Evolutionary conservation across 2,888 invertebrate genomes (phyloP), one percentile per base, ranked within the genome.

Genomic region (Bedellia somnulentella): DNA sequence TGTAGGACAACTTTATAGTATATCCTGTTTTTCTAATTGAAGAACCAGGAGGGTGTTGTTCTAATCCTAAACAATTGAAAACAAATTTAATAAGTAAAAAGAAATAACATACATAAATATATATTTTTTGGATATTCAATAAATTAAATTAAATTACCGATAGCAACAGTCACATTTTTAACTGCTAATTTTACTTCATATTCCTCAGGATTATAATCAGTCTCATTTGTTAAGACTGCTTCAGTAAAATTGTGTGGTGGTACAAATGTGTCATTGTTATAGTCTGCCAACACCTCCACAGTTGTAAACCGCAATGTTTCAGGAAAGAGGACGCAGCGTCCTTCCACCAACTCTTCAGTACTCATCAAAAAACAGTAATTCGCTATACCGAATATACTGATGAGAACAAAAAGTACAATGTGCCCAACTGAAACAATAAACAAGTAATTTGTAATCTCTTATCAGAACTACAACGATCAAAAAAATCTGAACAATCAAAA

Each of bases 371-470:
- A 61, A n/a, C 61, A 47, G 38, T 62, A 73, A 41, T 73, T 73
- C 29, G 57, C 38, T 15, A 70, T 45, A 15, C 73, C 70, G 33
- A 58, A 67, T 32, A 61, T 37, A 27, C 57, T 68, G 2, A 68
- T 67, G 3, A 54, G 39, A 2, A 52, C 39, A 43, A 49, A 75
- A 2, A 73, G 36, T 31, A 61, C 44, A 30, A 70, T 41, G 40
- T 75, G 73, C 48, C 66, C 73, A 47, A 46, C 73, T 75, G 59
- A 18, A 63, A 64, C 15, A 27, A 38, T n/a, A n/a, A n/a, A n/a
- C n/a, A n/a, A n/a, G n/a, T n/a, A n/a, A n/a, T n/a, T n/a, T n/a
- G n/a, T n/a, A n/a, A n/a, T n/a, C n/a, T n/a, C n/a, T n/a, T n/a
- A n/a, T n/a, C n/a, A n/a, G n/a, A n/a, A n/a, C n/a, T n/a, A n/a